A percentile compares a stretch with the other conserved stretches of the same genome.
Evolutionary conservation across 35 echinoderm and acorn worm species (phyloP).

Genomic region (Ophioderma brevispina): DNA sequence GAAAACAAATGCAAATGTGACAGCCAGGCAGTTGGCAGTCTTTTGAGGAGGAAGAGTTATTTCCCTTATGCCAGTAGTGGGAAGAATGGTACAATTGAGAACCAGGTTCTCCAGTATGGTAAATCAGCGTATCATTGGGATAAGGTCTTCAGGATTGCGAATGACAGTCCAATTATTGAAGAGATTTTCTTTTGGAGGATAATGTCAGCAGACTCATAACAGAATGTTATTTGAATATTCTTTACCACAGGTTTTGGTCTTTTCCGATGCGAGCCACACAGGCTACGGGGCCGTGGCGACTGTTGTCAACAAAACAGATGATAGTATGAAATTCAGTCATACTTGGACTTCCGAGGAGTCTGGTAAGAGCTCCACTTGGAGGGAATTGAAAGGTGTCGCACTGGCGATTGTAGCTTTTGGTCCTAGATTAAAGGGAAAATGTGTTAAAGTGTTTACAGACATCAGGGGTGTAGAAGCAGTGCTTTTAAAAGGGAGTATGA

Average conservation of each 20-base stretch:
- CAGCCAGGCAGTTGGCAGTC: no score
- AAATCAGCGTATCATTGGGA: not conserved
- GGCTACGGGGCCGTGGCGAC: not conserved
- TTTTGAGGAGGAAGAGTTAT: no score
- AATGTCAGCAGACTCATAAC: not conserved
- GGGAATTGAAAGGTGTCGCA: not conserved
- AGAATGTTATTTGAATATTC: not conserved
- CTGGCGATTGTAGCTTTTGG: not conserved
- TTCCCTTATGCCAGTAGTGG: no score
- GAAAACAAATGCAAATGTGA: no score
- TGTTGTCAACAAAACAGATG: not conserved
- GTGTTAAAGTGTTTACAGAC: not conserved
- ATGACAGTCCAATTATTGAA: not conserved
- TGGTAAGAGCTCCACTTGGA: not conserved
- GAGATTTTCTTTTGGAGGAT: not conserved
- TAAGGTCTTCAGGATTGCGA: not conserved
- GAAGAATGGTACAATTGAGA: no score
- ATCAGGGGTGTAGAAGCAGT: not conserved
- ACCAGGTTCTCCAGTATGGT: not conserved
- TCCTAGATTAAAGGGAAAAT: not conserved
- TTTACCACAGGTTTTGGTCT: not conserved
- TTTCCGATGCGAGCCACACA: not conserved
- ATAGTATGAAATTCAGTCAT: not conserved
- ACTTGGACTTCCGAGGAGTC: not conserved
- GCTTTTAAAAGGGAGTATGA: constrained; percentile 6